These are phyloP conservation scores for Hirundo rustica DNA, from an alignment of 2,797 vertebrate genomes.

Conservation along the genomic window DNA sequence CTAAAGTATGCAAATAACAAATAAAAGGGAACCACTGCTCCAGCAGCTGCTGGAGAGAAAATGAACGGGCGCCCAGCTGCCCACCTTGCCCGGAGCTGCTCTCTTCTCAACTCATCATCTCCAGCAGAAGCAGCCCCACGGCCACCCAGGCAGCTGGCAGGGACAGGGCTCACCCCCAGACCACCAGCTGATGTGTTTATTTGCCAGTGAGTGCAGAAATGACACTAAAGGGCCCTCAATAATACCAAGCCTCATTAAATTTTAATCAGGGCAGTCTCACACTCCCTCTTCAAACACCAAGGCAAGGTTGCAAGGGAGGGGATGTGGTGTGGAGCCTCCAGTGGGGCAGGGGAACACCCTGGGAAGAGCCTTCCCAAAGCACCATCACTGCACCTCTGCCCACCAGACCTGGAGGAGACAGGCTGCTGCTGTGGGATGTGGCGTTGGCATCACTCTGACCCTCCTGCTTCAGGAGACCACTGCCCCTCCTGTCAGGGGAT, in stretches of 20 bases:
- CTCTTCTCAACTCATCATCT: neutral
- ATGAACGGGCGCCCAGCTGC: neutral
- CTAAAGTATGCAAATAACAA: slow-evolving; percentile 68
- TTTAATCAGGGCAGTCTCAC: slow-evolving; percentile 23
- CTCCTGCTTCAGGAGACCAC: neutral
- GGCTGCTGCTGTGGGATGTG: neutral
- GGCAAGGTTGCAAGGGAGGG: neutral
- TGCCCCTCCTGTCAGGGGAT: neutral
- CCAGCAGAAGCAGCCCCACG: neutral
- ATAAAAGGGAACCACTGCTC: slow-evolving; percentile 63
- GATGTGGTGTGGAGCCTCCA: rapidly evolving
- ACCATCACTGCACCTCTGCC: neutral
- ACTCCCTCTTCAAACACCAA: neutral
- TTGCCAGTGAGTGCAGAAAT: slow-evolving; percentile 19
- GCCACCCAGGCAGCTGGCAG: neutral
- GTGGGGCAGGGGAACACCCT: neutral
- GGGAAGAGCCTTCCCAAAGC: neutral
- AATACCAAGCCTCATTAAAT: slow-evolving; percentile 50
- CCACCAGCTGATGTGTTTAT: neutral
- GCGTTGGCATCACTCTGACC: neutral
- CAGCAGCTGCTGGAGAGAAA: slow-evolving; percentile 22
- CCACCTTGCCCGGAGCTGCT: neutral
- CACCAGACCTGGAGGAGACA: rapidly evolving
- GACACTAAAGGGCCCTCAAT: slow-evolving; percentile 22
- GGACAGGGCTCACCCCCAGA: neutral